Percentiles rank a stretch among this genome's conserved stretches.
Conservation (phyloP, 2,113 vertebrate species). For the Ciconia stormi region DNA sequence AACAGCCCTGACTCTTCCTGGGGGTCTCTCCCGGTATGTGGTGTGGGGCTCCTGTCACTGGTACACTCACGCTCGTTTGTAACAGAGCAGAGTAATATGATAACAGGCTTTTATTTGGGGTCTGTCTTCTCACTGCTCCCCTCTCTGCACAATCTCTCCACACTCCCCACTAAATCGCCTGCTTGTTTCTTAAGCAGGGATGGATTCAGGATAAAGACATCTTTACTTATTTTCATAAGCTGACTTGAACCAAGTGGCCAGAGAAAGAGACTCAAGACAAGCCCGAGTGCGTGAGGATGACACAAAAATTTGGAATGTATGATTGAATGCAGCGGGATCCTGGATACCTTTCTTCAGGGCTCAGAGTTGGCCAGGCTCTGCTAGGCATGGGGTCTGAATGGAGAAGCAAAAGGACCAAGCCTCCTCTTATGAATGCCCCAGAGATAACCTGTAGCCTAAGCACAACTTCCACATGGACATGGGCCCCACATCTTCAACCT, state of each 20-base stretch:
- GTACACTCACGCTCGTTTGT: too few species aligned
- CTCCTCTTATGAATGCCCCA: not conserved
- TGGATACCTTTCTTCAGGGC: not conserved
- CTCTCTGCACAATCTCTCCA: not conserved
- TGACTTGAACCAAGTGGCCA: not conserved
- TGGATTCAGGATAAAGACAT: not conserved
- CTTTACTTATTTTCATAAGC: not conserved
- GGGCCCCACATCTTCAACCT: rapidly evolving
- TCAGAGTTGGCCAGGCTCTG: not conserved
- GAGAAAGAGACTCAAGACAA: not conserved
- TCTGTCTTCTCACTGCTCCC: not conserved
- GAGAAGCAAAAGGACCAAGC: not conserved
- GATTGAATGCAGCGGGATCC: not conserved
- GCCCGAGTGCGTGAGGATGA: not conserved
- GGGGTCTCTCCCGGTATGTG: not conserved
- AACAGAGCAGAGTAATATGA: not conserved
- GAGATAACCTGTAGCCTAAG: not conserved
- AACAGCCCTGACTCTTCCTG: not conserved
- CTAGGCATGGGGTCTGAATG: not conserved
- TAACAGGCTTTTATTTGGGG: not conserved
- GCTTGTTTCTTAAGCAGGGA: not conserved
- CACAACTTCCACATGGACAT: not conserved
- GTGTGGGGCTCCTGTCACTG: not conserved
- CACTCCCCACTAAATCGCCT: not conserved
- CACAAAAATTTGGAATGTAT: rapidly evolving